Evolutionary conservation across 2,797 vertebrate species (phyloP).

Genomic region (Girardinus metallicus): DNA sequence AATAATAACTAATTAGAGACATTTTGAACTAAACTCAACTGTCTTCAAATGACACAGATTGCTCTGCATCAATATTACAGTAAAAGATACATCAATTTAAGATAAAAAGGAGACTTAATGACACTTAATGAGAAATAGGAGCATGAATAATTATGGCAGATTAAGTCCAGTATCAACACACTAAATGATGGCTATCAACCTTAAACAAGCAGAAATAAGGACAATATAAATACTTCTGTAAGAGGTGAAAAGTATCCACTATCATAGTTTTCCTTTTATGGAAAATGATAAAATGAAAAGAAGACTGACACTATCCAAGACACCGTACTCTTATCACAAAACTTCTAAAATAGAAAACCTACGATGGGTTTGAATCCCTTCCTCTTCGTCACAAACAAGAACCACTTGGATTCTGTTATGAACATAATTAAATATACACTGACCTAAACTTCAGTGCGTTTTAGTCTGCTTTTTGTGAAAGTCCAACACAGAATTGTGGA

Average conservation of each 20-base stretch:
- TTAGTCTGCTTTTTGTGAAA: background rate
- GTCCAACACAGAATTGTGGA: background rate
- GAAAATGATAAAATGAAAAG: slow-evolving; percentile 13
- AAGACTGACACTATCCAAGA: background rate
- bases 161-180: slow-evolving; percentile 58
- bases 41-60: slow-evolving; percentile 14
- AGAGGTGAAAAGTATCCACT: slow-evolving; percentile 5
- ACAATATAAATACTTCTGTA: slow-evolving; percentile 20
- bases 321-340: background rate
- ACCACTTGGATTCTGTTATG: background rate
- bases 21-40: slow-evolving; percentile 12
- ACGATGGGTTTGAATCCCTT: background rate
- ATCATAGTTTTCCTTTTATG: slow-evolving; percentile 34
- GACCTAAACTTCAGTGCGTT: background rate
- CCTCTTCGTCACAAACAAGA: background rate
- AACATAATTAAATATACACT: background rate
- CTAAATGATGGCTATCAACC: slow-evolving; percentile 47
- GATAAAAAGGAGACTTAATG: slow-evolving; percentile 43
- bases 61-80: slow-evolving; percentile 37
- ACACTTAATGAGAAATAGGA: slow-evolving; percentile 57
- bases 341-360: background rate
- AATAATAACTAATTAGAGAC: background rate
- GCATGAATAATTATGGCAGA: slow-evolving; percentile 25
- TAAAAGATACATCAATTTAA: slow-evolving; percentile 24
- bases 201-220: slow-evolving; percentile 16